Evolutionary conservation across 2,888 invertebrate genomes (phyloP).

Genomic region (Lithophane ornitopus): DNA sequence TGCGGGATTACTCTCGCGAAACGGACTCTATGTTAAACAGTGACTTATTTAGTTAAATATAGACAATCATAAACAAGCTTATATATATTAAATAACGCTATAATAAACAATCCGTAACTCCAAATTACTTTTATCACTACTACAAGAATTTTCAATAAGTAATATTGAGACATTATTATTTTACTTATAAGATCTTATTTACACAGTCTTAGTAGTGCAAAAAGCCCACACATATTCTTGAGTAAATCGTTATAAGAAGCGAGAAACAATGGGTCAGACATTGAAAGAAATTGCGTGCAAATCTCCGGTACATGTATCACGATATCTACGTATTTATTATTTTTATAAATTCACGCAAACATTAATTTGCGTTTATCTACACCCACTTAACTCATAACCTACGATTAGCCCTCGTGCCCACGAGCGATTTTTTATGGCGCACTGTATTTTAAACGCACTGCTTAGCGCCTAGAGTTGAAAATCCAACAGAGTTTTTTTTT

Average conservation of each 20-base stretch:
- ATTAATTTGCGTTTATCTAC: background rate
- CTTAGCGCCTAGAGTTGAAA: background rate
- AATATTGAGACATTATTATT: conserved; percentile 19
- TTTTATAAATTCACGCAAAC: background rate
- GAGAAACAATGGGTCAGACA: conserved; percentile 8
- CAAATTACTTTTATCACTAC: conserved; percentile 8
- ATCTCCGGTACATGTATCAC: background rate
- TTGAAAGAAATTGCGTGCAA: conserved; percentile 37
- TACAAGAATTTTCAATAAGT: conserved; percentile 36
- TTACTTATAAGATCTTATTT: conserved; percentile 48
- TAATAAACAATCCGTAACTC: conserved; percentile 34
- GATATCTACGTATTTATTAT: background rate
- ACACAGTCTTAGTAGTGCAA: conserved; percentile 51
- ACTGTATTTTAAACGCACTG: background rate
- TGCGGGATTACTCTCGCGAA: background rate
- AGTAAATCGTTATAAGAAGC: conserved; percentile 12
- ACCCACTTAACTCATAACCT: background rate
- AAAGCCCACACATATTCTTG: conserved; percentile 13
- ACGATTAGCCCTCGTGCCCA: background rate
- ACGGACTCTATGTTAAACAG: background rate
- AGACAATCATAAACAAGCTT: conserved; percentile 21
- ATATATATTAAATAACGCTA: conserved; percentile 7
- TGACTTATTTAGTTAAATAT: conserved; percentile 9
- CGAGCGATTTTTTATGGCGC: no score
- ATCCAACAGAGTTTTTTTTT: background rate